Evolutionary conservation across 1,140 invertebrate genomes (phyloP).

Genomic region (Zaprionus tsacasi): DNA sequence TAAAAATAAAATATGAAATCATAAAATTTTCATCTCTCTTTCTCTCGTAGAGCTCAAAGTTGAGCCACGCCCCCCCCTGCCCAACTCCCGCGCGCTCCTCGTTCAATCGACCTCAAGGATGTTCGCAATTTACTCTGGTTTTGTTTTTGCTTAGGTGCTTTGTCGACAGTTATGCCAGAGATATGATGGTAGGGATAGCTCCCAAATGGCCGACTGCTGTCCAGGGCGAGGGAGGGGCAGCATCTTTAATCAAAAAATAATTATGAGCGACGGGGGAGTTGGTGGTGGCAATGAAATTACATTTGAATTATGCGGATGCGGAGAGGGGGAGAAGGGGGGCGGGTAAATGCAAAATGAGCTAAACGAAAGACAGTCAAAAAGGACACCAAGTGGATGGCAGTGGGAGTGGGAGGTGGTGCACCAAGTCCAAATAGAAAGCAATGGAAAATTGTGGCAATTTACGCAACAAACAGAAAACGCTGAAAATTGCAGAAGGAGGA

Average conservation of each 20-base stretch:
- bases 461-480: constrained; percentile 64
- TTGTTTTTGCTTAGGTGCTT: constrained; percentile 11
- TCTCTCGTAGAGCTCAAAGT: not conserved
- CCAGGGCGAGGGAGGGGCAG: not conserved
- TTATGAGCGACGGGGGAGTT: constrained; percentile 67
- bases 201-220: constrained; percentile 32
- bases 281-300: constrained; percentile 68
- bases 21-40: constrained; percentile 18
- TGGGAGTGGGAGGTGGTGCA: constrained; percentile 25
- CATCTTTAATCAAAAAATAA: constrained; percentile 81
- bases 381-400: constrained; percentile 5
- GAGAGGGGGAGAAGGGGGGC: not conserved
- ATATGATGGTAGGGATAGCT: constrained; percentile 20
- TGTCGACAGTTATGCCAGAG: constrained; percentile 24
- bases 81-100: not conserved
- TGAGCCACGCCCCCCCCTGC: not conserved
- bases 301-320: constrained; percentile 70
- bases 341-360: constrained; percentile 55
- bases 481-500: constrained; percentile 56
- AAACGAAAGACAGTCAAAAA: constrained; percentile 53
- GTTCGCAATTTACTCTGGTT: constrained; percentile 20
- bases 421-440: constrained; percentile 42
- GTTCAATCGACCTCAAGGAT: constrained; percentile 19
- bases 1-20: constrained; percentile 27
- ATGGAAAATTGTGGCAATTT: constrained; percentile 57